Percentiles rank a stretch among this genome's conserved stretches.
phyloP scores from a whole-genome alignment of 2,797 vertebrate species.

The Enteromius thamalakanensis region DNA sequence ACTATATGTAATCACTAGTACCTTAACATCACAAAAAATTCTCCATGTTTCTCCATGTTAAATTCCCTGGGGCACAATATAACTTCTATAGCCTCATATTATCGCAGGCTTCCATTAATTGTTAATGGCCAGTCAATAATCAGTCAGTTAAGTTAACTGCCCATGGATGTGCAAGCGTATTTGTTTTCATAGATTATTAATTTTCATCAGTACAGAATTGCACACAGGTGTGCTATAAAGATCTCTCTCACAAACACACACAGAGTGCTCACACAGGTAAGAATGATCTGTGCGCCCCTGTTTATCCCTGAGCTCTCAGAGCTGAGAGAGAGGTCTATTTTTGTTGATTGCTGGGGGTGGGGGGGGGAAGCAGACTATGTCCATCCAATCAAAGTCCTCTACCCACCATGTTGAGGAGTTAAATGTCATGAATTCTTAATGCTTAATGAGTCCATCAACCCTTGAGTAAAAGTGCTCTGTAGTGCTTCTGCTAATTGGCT shows the following conservation, averaged over 20 bases:
- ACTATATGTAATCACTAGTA: slow-evolving; percentile 19
- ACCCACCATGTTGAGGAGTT: slow-evolving; percentile 70
- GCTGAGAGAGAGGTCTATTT: slow-evolving; percentile 48
- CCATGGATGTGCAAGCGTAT: slow-evolving; percentile 20
- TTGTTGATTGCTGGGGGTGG: slow-evolving; percentile 49
- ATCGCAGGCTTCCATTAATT: slow-evolving; percentile 54
- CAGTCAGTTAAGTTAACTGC: slow-evolving; percentile 51
- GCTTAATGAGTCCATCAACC: slow-evolving; percentile 81
- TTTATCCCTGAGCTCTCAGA: slow-evolving; percentile 43
- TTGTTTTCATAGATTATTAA: slow-evolving; percentile 42
- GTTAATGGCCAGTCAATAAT: slow-evolving; percentile 58
- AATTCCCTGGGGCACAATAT: slow-evolving; percentile 40
- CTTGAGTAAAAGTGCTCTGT: slow-evolving; percentile 72
- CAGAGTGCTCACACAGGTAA: slow-evolving; percentile 23
- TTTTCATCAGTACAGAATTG: slow-evolving; percentile 30
- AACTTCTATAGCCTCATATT: slow-evolving; percentile 46
- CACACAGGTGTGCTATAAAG: slow-evolving; percentile 38
- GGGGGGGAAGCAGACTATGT: slow-evolving; percentile 18
- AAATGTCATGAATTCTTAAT: slow-evolving; percentile 84
- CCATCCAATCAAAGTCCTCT: slow-evolving; percentile 52
- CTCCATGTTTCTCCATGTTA: slow-evolving; percentile 10
- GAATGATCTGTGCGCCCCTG: slow-evolving; percentile 24
- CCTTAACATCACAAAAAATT: slow-evolving; percentile 22
- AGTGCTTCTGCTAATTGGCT: slow-evolving; percentile 87
- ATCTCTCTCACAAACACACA: slow-evolving; percentile 9